Percentiles rank a stretch among this genome's conserved stretches.
Evolutionary conservation across 2,113 vertebrate species (phyloP).

Genomic region (Scopus umbretta): DNA sequence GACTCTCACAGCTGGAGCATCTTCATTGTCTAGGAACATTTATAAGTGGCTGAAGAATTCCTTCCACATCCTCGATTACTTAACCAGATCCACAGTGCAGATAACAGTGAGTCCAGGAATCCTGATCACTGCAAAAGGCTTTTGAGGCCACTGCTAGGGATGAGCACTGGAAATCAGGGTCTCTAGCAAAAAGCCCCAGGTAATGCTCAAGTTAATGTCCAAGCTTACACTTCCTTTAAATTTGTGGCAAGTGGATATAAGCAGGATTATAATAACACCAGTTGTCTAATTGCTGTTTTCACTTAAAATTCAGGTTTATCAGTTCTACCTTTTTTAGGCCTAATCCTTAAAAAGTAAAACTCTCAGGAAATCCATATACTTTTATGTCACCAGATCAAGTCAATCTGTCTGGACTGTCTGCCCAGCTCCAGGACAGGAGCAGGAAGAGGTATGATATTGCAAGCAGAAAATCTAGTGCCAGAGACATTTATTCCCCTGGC

Average conservation of each 20-base stretch:
- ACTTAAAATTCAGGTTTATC: not conserved
- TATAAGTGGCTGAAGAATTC: not conserved
- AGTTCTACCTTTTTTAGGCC: not conserved
- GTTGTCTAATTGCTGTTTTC: not conserved
- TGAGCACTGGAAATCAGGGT: not conserved
- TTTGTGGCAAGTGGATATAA: not conserved
- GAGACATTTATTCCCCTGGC: not conserved
- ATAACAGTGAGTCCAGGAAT: not conserved
- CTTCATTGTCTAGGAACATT: not conserved
- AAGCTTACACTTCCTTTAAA: not conserved
- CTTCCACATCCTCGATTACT: not conserved
- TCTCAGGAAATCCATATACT: not conserved
- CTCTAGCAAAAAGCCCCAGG: not conserved
- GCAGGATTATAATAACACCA: not conserved
- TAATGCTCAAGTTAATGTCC: not conserved
- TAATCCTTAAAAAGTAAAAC: not conserved
- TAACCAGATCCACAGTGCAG: not conserved
- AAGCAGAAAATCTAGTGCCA: not conserved
- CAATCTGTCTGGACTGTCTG: not conserved
- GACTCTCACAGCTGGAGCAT: not conserved
- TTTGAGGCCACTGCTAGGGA: not conserved
- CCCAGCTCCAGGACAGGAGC: not conserved
- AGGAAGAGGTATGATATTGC: not conserved
- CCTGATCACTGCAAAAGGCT: not conserved
- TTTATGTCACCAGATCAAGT: not conserved